phyloP scores from a whole-genome alignment of 2,113 vertebrate species.

The Cheilinus undulatus region DNA sequence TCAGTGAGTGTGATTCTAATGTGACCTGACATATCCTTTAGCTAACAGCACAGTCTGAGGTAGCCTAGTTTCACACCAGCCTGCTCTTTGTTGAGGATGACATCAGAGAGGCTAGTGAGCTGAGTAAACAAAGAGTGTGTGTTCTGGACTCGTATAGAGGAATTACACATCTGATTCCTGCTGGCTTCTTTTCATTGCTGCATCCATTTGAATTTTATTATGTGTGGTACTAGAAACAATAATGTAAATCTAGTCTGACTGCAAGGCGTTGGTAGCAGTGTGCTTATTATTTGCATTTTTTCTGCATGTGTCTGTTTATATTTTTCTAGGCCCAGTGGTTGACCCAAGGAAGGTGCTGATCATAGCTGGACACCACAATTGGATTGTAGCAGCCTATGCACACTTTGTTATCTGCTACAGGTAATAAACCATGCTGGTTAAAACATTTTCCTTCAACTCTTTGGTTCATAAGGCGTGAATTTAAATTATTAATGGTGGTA shows the following conservation, averaged over 20 bases:
- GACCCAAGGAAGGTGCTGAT: slow-evolving; percentile 97
- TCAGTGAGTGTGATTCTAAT: slow-evolving; percentile 51
- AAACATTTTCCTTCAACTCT: not conserved
- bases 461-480: not conserved
- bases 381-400: slow-evolving; percentile 98
- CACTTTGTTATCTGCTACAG: slow-evolving; percentile 99
- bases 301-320: slow-evolving; percentile 7
- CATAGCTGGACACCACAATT: slow-evolving; percentile 97
- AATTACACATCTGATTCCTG: not conserved
- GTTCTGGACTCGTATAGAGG: not conserved
- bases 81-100: slow-evolving; percentile 30
- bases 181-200: not conserved
- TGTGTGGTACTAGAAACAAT: no score
- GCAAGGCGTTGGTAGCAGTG: not conserved
- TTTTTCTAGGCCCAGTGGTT: slow-evolving; percentile 87
- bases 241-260: not conserved
- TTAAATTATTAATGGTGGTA: slow-evolving; percentile 27
- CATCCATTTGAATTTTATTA: not conserved
- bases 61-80: slow-evolving; percentile 42
- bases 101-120: slow-evolving; percentile 23
- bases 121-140: slow-evolving; percentile 7
- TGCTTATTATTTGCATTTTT: slow-evolving; percentile 12
- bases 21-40: slow-evolving; percentile 56
- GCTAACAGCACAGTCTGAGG: slow-evolving; percentile 8
- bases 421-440: slow-evolving; percentile 72